phyloP scores from a whole-genome alignment of 2,113 vertebrate genomes.

The Dasypus novemcinctus region DNA sequence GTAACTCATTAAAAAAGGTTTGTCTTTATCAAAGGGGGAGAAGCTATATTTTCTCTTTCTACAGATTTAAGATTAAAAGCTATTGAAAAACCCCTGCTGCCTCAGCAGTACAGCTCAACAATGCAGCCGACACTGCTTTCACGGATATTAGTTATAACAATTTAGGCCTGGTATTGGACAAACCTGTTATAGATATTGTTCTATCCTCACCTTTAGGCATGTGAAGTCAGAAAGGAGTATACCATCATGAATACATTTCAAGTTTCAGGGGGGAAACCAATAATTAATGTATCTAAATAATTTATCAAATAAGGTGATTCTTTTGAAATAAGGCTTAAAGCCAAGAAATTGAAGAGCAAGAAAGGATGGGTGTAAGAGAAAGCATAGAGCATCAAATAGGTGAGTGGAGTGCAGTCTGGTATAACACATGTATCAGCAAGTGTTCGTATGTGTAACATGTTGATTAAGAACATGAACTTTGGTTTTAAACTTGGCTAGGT shows the following conservation, averaged over 20 bases:
- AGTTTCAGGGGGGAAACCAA: neutral
- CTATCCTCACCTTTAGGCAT: neutral
- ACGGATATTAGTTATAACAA: neutral
- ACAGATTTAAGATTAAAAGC: neutral
- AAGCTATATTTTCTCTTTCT: neutral
- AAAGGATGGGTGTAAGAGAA: neutral
- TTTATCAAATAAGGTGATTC: neutral
- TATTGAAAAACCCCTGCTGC: neutral
- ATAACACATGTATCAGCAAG: neutral
- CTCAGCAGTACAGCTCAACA: neutral
- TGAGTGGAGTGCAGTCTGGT: neutral
- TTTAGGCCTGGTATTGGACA: neutral
- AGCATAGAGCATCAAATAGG: neutral
- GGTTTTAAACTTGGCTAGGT: neutral
- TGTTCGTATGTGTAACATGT: neutral
- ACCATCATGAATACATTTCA: neutral
- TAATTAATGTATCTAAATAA: neutral
- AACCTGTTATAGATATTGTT: neutral
- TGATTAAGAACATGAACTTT: neutral
- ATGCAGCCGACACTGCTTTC: neutral
- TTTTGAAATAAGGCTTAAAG: neutral
- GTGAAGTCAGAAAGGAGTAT: neutral
- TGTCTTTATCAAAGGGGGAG: neutral
- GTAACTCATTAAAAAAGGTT: conserved; percentile 5
- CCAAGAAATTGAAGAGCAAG: neutral